phyloP scores from a whole-genome alignment of 2,888 invertebrate species.

The Xestia xanthographa region DNA sequence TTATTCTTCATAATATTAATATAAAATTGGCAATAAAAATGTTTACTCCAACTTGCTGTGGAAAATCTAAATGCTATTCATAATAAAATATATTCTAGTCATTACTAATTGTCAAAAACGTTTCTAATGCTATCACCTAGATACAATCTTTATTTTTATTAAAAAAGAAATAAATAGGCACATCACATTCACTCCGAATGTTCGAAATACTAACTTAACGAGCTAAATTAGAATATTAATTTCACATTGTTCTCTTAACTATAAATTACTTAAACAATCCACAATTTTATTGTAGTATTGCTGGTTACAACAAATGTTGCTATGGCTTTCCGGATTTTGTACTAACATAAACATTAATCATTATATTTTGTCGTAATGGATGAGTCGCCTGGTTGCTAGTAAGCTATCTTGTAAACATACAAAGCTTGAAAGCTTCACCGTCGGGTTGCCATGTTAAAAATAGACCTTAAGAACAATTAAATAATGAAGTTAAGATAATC shows the following conservation, averaged over 20 bases:
- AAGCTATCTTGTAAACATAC: slow-evolving; percentile 33
- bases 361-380: slow-evolving; percentile 41
- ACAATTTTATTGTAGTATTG: slow-evolving; percentile 87
- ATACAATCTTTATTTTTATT: slow-evolving; percentile 83
- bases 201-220: slow-evolving; percentile 80
- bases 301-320: slow-evolving; percentile 76
- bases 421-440: slow-evolving; percentile 20
- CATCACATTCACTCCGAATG: slow-evolving; percentile 86
- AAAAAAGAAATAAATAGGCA: slow-evolving; percentile 89
- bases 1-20: slow-evolving; percentile 66
- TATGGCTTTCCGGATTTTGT: slow-evolving; percentile 87
- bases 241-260: slow-evolving; percentile 79
- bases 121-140: slow-evolving; percentile 78
- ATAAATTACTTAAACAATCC: slow-evolving; percentile 79
- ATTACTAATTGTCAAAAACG: slow-evolving; percentile 83
- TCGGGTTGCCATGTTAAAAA: slow-evolving; percentile 45
- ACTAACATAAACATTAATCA: slow-evolving; percentile 76
- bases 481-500: slow-evolving; percentile 63
- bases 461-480: slow-evolving; percentile 57
- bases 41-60: slow-evolving; percentile 69
- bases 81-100: slow-evolving; percentile 79
- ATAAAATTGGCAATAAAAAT: slow-evolving; percentile 72
- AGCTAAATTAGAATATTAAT: slow-evolving; percentile 80
- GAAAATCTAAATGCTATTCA: slow-evolving; percentile 75
- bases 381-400: slow-evolving; percentile 38